phyloP scores from a whole-genome alignment of 2,113 vertebrate genomes.

The Rhodinocichla rosea region DNA sequence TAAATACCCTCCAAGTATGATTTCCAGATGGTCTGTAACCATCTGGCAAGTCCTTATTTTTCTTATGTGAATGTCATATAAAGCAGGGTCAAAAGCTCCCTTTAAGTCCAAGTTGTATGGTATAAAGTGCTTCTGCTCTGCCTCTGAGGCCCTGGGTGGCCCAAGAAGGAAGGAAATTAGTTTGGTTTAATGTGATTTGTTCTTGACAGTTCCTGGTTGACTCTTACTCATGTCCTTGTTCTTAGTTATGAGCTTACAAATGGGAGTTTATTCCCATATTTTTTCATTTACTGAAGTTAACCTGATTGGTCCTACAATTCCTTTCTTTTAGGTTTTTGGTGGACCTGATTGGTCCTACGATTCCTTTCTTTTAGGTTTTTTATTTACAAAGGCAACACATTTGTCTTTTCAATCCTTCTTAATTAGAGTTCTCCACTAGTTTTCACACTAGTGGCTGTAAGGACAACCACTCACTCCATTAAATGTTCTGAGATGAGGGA shows the following conservation, averaged over 20 bases:
- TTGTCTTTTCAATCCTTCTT: background rate
- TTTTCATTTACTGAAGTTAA: constrained; percentile 10
- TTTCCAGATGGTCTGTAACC: background rate
- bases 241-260: background rate
- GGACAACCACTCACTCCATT: background rate
- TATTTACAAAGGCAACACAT: background rate
- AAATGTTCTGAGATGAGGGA: background rate
- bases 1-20: background rate
- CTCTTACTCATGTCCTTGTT: background rate
- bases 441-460: background rate
- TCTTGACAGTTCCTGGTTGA: background rate
- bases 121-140: background rate
- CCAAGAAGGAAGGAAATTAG: constrained; percentile 15
- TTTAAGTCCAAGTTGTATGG: background rate
- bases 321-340: background rate
- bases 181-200: background rate
- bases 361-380: background rate
- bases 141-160: background rate
- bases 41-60: background rate
- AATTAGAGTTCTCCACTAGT: background rate
- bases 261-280: background rate
- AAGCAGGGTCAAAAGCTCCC: background rate
- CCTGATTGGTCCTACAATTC: background rate
- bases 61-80: background rate
- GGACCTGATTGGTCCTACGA: background rate